Percentiles rank a stretch among this genome's conserved stretches.
Evolutionary conservation across 2,888 invertebrate genomes (phyloP).

Genomic region (Matsumyia berberina): DNA sequence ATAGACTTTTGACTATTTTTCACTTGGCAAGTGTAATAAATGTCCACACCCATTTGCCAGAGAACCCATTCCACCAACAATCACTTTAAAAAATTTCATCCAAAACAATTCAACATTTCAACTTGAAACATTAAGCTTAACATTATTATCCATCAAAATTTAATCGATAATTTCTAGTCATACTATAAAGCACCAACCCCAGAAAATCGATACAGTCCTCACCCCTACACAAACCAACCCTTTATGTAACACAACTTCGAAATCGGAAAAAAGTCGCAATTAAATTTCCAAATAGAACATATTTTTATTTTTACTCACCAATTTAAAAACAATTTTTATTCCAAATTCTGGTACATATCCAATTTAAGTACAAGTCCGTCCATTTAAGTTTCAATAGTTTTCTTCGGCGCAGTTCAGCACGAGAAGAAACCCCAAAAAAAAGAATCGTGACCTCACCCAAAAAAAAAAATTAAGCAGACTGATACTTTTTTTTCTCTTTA

Average conservation of each 20-base stretch:
- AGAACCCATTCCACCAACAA: not conserved
- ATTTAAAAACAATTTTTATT: conserved; percentile 43
- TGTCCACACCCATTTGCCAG: not conserved
- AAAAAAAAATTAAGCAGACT: conserved; percentile 40
- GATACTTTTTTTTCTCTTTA: conserved; percentile 19
- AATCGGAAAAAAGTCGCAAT: conserved; percentile 30
- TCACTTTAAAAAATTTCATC: not conserved
- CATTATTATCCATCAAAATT: conserved; percentile 24
- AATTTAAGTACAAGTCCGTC: conserved; percentile 28
- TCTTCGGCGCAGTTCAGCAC: conserved; percentile 37
- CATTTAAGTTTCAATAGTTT: conserved; percentile 49
- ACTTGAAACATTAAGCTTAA: conserved; percentile 5
- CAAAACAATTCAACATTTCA: not conserved
- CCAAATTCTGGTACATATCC: conserved; percentile 69
- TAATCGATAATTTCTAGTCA: conserved; percentile 43
- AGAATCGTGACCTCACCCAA: conserved; percentile 74
- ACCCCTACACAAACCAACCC: conserved; percentile 48
- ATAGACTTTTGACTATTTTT: no score
- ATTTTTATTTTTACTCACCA: conserved; percentile 44
- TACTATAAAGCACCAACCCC: conserved; percentile 46
- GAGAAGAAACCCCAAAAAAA: conserved; percentile 50
- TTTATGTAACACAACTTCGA: conserved; percentile 62
- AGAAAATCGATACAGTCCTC: conserved; percentile 66
- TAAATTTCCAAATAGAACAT: conserved; percentile 7
- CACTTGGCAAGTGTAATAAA: no score